These are phyloP conservation scores for Oophaga sylvatica DNA, from an alignment of 2,797 vertebrate species.

Conservation along the genomic window DNA sequence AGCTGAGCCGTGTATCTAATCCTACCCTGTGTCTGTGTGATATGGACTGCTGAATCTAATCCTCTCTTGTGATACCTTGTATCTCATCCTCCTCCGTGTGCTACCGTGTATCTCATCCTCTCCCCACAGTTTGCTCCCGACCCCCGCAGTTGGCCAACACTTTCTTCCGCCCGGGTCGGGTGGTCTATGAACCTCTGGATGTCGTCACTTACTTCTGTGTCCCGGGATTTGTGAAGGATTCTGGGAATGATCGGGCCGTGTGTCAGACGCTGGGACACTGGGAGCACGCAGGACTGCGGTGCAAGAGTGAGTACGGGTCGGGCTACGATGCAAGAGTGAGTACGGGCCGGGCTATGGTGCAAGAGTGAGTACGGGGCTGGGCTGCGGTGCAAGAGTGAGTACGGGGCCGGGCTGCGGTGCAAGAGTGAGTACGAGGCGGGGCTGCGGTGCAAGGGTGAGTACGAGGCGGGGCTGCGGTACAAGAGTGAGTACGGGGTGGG, in stretches of 20 bases:
- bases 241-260: conserved; percentile 66
- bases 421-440: too few species aligned
- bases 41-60: not conserved
- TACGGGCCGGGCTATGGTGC: too few species aligned
- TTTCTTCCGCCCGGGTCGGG: conserved; percentile 67
- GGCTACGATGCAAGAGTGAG: too few species aligned
- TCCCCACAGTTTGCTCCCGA: conserved; percentile 73
- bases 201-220: conserved; percentile 75
- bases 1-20: not conserved
- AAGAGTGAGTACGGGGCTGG: too few species aligned
- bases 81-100: not conserved
- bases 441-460: too few species aligned
- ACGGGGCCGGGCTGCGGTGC: too few species aligned
- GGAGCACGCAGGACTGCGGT: conserved; percentile 75
- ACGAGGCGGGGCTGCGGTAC: too few species aligned
- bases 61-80: not conserved
- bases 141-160: conserved; percentile 75
- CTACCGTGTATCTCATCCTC: not conserved
- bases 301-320: too few species aligned
- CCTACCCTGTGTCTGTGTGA: not conserved
- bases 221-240: conserved; percentile 73
- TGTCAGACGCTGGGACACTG: conserved; percentile 78
- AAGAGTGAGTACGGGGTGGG: too few species aligned
- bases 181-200: conserved; percentile 78
- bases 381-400: too few species aligned